Conservation (phyloP, 1,140 invertebrate species). For the Drosophila ficusphila region DNA sequence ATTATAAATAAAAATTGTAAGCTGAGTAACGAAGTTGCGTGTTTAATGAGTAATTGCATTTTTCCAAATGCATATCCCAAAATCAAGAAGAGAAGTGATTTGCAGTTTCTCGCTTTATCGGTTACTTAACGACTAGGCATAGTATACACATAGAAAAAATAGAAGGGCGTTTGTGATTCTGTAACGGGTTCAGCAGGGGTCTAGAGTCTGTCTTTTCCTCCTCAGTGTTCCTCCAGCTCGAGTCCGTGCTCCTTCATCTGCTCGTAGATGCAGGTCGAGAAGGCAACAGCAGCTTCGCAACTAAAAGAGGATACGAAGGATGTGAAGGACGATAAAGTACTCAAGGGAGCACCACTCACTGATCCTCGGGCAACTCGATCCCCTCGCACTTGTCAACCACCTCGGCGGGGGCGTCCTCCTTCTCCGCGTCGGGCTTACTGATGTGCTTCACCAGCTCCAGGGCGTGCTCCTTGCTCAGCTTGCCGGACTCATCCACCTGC, state of each 20-base stretch:
- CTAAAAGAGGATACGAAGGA: slow-evolving; percentile 3
- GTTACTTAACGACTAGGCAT: slow-evolving; percentile 17
- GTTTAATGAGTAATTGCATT: too few relatives aligned
- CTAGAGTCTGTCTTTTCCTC: neutral
- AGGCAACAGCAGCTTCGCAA: slow-evolving; percentile 58
- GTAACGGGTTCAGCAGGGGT: neutral
- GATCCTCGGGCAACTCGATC: slow-evolving; percentile 63
- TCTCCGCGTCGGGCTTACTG: slow-evolving; percentile 49
- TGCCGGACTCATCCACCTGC: slow-evolving; percentile 68
- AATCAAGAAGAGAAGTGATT: too few relatives aligned
- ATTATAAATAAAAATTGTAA: slow-evolving; percentile 39
- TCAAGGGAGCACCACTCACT: slow-evolving; percentile 31
- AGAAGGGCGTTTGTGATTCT: slow-evolving; percentile 40
- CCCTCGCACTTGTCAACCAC: slow-evolving; percentile 58
- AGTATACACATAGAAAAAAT: slow-evolving; percentile 16
- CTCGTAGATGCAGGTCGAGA: slow-evolving; percentile 52
- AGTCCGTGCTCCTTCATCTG: slow-evolving; percentile 62
- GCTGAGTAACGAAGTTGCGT: neutral
- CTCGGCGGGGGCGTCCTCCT: slow-evolving; percentile 45
- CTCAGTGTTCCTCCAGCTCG: slow-evolving; percentile 38
- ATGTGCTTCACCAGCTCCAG: slow-evolving; percentile 48
- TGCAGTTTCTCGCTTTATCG: slow-evolving; percentile 33
- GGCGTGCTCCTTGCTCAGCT: slow-evolving; percentile 59
- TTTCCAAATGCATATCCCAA: too few relatives aligned
- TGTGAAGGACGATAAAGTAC: neutral